Conservation (phyloP, 2,797 vertebrate species). For the Uromys caudimaculatus region DNA sequence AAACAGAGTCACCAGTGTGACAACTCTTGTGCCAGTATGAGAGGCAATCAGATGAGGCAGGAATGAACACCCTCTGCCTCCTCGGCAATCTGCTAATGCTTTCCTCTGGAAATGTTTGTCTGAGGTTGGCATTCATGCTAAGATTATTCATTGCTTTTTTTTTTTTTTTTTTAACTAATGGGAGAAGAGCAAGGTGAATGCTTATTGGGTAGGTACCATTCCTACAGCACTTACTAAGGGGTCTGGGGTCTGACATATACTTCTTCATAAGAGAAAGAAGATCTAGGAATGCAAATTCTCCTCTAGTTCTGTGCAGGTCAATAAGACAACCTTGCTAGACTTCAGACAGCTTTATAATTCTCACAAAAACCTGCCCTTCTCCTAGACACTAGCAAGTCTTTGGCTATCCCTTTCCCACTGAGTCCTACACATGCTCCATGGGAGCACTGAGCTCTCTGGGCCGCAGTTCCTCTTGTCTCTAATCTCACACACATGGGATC, state of each 20-base stretch:
- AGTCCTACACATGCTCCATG: background rate
- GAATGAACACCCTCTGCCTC: constrained; percentile 60
- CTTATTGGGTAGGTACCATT: constrained; percentile 50
- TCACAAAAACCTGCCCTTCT: background rate
- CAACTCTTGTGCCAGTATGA: constrained; percentile 58
- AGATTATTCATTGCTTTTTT: constrained; percentile 60
- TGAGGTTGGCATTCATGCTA: background rate
- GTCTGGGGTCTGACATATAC: background rate
- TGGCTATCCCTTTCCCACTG: background rate
- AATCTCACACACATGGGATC: background rate
- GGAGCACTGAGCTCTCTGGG: background rate
- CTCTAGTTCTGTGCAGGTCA: background rate
- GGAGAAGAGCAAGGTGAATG: background rate
- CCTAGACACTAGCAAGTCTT: background rate
- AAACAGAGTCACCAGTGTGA: constrained; percentile 74
- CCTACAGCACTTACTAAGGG: background rate
- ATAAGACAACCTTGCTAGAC: background rate
- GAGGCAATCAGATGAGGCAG: constrained; percentile 68
- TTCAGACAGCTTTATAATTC: background rate
- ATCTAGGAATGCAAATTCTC: background rate
- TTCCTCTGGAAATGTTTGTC: constrained; percentile 44
- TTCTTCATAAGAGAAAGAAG: background rate
- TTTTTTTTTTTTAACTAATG: constrained; percentile 8
- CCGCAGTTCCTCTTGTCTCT: background rate
- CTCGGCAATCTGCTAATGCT: constrained; percentile 51